Base-by-base conservation (phyloP, 1,140 invertebrate genomes). In the Listronotus bonariensis region DNA sequence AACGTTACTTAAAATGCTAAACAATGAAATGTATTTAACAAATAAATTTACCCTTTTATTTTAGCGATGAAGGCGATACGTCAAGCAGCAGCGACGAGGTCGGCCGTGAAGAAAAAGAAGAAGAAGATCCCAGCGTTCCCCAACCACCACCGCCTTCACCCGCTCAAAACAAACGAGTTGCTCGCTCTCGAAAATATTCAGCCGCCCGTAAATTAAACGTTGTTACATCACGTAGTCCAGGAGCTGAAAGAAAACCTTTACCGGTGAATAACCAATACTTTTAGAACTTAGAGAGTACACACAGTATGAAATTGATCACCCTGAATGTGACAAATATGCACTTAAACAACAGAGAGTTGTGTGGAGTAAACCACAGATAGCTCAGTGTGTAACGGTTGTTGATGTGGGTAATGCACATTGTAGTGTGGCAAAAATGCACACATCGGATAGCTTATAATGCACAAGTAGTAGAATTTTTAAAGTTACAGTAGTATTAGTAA, bases 11-110 rank as follows among this genome's bases (percentile, higher is more conserved):
- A n/a, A n/a, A n/a, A n/a, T n/a, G n/a, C n/a, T n/a, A n/a, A n/a
- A n/a, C n/a, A n/a, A n/a, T n/a, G n/a, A n/a, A n/a, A n/a, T n/a
- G n/a, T n/a, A n/a, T n/a, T n/a, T n/a, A n/a, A n/a, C n/a, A n/a
- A n/a, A n/a, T n/a, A n/a, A n/a, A n/a, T n/a, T 26, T 5, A 26
- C 5, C 5, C 20, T 67, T 54, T 52, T 40, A 57, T 60, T 70
- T 70, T 61, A 91, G 89, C 78, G 89, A 91, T 72, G 89, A 91
- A 77, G 90, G 89, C 14, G 88, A 89, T 67, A 86, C 88, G n/a
- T 89, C 87, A 15, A 88, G 86, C 18, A 88, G 85, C 65, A 86
- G 85, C 77, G n/a, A 81, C 20, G 80, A 84, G 38, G 77, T 60
- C 14, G 71, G 67, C 10, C 62, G 65, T 2, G 63, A 65, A 26